Evolutionary conservation across 2,113 vertebrate genomes (phyloP), one percentile per base, ranked within the genome.

Genomic region (Zonotrichia leucophrys): DNA sequence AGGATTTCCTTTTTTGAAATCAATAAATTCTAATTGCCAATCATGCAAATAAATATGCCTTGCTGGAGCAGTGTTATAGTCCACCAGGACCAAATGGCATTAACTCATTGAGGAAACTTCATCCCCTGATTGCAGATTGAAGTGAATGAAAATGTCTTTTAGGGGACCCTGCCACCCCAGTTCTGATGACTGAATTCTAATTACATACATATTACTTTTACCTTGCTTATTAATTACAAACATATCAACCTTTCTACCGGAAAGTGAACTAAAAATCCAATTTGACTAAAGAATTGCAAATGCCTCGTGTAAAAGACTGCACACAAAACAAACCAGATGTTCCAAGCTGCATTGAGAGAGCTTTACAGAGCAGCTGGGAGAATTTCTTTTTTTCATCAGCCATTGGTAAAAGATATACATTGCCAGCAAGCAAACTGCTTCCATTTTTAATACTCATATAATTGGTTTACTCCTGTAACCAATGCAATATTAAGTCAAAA

Each of bases 251-350:
- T 95, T 90, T 93, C 91, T 78, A 94, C 90, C 5, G 28, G 97
- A 97, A 97, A 98, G 97, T 97, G 95, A 98, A 98, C 86, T 97
- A 97, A 98, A 97, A 97, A 98, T 97, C 97, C 97, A 98, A 98
- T 98, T 98, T 97, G 97, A 97, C 97, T 97, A 97, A 97, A 98
- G 97, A 97, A 96, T 95, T 96, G 90, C 85, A 53, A 95, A 97
- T 96, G 94, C 77, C 81, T 87, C 8, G 4, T 93, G 88, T 94
- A 96, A 94, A 95, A 94, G 76, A 86, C 94, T 95, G 92, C 90
- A 87, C 95, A 91, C 96, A 96, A 97, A 98, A 94, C 87, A 96
- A 98, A 97, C 97, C 98, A 98, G 98, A 98, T 98, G 98, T 98
- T 98, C 93, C 93, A 79, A 82, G 90, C 92, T 90, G 87, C 95